Base-by-base conservation (phyloP, 2,888 invertebrate genomes). In the Orthosia gracilis region DNA sequence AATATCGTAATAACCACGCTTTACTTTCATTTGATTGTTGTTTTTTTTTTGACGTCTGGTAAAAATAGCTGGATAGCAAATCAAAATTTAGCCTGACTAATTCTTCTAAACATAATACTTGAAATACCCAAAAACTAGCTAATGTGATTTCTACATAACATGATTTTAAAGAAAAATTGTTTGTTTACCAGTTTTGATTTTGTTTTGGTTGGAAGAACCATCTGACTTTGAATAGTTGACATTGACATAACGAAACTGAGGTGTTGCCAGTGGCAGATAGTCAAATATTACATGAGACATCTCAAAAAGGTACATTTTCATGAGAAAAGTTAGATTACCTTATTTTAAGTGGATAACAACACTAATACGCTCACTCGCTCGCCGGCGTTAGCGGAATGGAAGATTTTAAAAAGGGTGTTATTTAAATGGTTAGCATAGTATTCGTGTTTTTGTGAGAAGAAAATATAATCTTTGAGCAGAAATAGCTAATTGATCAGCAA, bases 1-100 rank as follows among this genome's bases (percentile, higher is more conserved):
- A 78, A 94, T 87, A 90, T 96, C 95, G 82, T 96, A 96, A 80
- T 94, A 96, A 47, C 96, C 96, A 57, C 93, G 92, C 78, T 91
- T 93, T 31, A 85, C 72, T 76, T 79, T 86, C 85, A 86, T 86
- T 85, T 84, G 55, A 31, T 58, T 62, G 55, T 66, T 63, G 55
- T 66, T 63, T 55, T 64, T 49, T 58, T 70, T 50, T 49, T 5
- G 55, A 13, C 40, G 55, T 23, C n/a, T 50, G 31, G 63, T 59
- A 61, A 49, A 59, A 61, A 26, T 59, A 57, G n/a, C 17, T 71
- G 13, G 45, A 54, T 26, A 57, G 15, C 2, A 49, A 58, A 66
- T 49, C 2, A 58, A 72, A 84, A 69, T 71, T 65, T 62, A 26
- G 70, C 45, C 13, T n/a, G 40, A 45, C n/a, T 47, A 45, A 26